Evolutionary conservation across 2,113 vertebrate species (phyloP), one percentile per base, ranked within the genome.

Genomic region (Ameiurus melas): DNA sequence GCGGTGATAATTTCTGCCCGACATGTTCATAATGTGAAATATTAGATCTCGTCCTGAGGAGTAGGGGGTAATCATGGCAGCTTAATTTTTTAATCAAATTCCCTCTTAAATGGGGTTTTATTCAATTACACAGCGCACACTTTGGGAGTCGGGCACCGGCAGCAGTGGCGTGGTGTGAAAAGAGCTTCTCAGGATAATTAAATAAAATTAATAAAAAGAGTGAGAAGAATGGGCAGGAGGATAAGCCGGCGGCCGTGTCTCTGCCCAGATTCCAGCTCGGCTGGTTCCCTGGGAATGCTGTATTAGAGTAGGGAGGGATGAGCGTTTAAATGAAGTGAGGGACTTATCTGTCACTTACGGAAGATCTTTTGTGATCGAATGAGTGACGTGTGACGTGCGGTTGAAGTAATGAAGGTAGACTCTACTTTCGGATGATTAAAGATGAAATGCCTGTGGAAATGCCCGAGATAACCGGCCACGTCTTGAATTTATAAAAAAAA

Each of bases 71-170:
- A 95, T 95, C 94, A 94, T 92, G 93, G 94, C 90, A 94, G 94
- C 94, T 95, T 96, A 95, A 95, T 96, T 96, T 95, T 96, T 96
- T 95, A 95, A 96, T 96, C 94, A 96, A 96, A 94, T 94, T 93
- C 92, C 90, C 93, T 92, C 93, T 93, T 96, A 95, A 96, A 96
- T 95, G 91, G 95, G 93, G 93, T 93, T 96, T 96, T 96, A 96
- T 96, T 96, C 95, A 96, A 96, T 96, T 96, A 96, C 94, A 95
- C 93, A 93, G 93, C 93, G 93, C 91, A 94, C 94, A 94, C 94
- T 92, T 91, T 93, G 95, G 95, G 95, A 94, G 93, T 92, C 91
- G 90, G 90, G 88, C 91, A 93, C 91, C 87, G 86, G 57, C 91
- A 92, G 91, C 90, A 86, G 92, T 88, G 89, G 92, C 85, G 85